These are phyloP conservation scores for Portunus trituberculatus DNA, from an alignment of 1,140 invertebrate genomes.

Conservation along the genomic window DNA sequence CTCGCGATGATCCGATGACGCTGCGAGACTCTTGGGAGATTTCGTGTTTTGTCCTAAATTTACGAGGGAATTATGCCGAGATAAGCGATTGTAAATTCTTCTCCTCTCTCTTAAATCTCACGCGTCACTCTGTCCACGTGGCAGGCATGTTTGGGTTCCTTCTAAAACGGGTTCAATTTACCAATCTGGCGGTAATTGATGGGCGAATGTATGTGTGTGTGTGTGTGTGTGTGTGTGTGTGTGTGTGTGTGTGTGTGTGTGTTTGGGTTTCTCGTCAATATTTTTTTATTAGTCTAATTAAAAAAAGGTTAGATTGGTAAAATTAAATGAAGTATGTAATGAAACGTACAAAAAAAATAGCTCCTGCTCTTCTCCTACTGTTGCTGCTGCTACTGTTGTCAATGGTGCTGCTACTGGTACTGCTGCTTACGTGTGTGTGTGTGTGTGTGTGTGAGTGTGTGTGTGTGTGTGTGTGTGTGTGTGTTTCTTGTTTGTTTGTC, in stretches of 20 bases:
- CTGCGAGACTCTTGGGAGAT: not conserved
- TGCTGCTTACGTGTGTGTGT: not conserved
- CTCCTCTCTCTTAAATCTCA: not conserved
- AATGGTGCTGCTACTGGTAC: no score
- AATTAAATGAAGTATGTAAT: not conserved
- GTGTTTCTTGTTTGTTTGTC: not conserved
- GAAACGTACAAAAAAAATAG: not conserved
- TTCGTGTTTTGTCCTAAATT: not conserved
- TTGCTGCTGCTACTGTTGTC: no score
- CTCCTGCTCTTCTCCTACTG: no score
- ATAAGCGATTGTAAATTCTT: constrained; percentile 2
- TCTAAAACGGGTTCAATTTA: not conserved
- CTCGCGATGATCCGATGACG: not conserved
- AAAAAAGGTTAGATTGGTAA: not conserved
- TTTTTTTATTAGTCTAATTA: not conserved
- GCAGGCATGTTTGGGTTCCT: not conserved
- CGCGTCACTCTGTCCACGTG: not conserved
- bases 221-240: not conserved
- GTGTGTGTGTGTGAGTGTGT: constrained; percentile 18
- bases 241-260: not conserved
- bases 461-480: not conserved
- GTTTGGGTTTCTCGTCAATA: not conserved
- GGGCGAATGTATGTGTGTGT: not conserved
- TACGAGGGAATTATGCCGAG: not conserved
- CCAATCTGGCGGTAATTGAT: not conserved